These are phyloP conservation scores for Microplitis mediator DNA, from an alignment of 1,140 invertebrate species.

Conservation along the genomic window DNA sequence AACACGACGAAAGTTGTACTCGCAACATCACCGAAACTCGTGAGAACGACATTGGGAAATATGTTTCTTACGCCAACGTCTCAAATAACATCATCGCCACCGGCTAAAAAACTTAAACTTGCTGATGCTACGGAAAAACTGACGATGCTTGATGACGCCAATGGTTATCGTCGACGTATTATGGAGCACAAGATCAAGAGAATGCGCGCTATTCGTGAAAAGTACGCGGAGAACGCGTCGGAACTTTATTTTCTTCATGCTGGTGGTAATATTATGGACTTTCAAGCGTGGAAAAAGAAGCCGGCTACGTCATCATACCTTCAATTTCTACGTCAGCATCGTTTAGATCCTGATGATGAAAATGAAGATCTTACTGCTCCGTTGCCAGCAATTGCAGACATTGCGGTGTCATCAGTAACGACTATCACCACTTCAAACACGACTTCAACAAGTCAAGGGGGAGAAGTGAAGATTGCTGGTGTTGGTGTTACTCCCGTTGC, in stretches of 20 bases:
- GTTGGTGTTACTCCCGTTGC: constrained; percentile 68
- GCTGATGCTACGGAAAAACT: constrained; percentile 48
- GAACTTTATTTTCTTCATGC: constrained; percentile 86
- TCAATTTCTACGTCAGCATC: constrained; percentile 76
- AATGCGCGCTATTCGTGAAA: constrained; percentile 59
- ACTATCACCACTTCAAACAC: constrained; percentile 28
- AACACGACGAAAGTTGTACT: constrained; percentile 55
- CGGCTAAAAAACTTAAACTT: constrained; percentile 55
- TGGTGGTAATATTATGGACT: constrained; percentile 87
- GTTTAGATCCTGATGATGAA: constrained; percentile 73
- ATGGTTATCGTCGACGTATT: constrained; percentile 52
- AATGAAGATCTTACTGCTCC: constrained; percentile 60
- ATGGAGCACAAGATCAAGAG: constrained; percentile 61
- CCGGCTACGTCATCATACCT: constrained; percentile 74
- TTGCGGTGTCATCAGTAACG: constrained; percentile 25
- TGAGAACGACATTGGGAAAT: constrained; percentile 51
- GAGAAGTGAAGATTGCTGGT: constrained; percentile 71
- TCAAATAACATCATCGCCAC: constrained; percentile 43
- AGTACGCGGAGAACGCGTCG: constrained; percentile 79
- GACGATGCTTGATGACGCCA: constrained; percentile 43
- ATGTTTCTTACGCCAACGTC: constrained; percentile 52
- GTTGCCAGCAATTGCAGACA: constrained; percentile 35
- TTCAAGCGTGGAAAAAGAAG: constrained; percentile 79
- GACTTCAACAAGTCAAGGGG: constrained; percentile 41
- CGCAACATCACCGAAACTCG: constrained; percentile 55